Conservation (phyloP, 2,113 vertebrate species). For the Lanius ludovicianus region DNA sequence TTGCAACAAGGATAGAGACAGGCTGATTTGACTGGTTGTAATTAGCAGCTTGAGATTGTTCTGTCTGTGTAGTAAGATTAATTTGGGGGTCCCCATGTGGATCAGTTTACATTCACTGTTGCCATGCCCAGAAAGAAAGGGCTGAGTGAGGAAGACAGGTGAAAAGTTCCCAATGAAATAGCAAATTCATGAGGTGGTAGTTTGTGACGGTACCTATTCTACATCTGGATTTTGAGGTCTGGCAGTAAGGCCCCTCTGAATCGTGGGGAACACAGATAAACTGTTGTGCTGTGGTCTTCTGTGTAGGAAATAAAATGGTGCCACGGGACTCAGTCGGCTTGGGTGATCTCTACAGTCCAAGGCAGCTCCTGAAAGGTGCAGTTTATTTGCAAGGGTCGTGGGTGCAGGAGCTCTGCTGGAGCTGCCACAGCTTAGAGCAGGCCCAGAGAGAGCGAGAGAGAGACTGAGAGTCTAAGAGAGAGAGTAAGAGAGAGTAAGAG, state of each 20-base stretch:
- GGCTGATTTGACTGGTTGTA: neutral
- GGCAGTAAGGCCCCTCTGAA: neutral
- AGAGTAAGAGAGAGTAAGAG: too few species aligned
- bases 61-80: neutral
- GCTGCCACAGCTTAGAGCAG: too few species aligned
- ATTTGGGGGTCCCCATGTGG: neutral
- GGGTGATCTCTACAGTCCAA: too few species aligned
- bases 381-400: too few species aligned
- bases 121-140: neutral
- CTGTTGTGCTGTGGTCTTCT: neutral
- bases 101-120: neutral
- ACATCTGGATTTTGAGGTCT: neutral
- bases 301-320: too few species aligned
- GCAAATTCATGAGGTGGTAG: neutral
- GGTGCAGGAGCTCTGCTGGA: too few species aligned
- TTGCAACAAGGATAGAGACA: neutral
- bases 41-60: neutral
- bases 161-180: accelerated
- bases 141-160: neutral
- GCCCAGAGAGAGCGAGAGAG: too few species aligned
- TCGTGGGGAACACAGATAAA: neutral
- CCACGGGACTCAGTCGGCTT: too few species aligned
- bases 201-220: neutral
- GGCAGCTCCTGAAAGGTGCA: too few species aligned
- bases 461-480: too few species aligned